A percentile compares a stretch with the other conserved stretches of the same genome.
phyloP scores from a whole-genome alignment of 1,140 invertebrate species.

The Pentalonia nigronervosa region DNA sequence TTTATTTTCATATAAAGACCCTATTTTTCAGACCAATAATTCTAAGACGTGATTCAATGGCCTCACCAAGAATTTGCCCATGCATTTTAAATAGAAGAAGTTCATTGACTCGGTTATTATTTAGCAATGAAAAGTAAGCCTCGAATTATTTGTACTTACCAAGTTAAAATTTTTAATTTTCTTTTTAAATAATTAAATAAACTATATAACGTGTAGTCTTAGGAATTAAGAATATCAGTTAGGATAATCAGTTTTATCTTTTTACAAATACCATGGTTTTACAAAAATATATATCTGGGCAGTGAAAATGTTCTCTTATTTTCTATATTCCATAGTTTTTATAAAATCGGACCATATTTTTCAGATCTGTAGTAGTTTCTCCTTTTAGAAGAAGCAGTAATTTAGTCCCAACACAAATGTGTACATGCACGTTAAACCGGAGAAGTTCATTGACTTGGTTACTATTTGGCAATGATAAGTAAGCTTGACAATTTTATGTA shows the following conservation, averaged over 20 bases:
- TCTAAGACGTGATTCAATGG: conserved; percentile 44
- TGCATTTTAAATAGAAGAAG: conserved; percentile 51
- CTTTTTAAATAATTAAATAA: not conserved
- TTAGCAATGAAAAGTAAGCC: conserved; percentile 53
- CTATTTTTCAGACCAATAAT: conserved; percentile 51
- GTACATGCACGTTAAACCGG: conserved; percentile 40
- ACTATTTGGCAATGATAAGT: conserved; percentile 56
- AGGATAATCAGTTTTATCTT: not conserved
- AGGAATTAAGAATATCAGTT: not conserved
- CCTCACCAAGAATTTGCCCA: conserved; percentile 21
- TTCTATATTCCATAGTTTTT: not conserved
- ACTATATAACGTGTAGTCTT: not conserved
- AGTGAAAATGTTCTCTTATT: not conserved
- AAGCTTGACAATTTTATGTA: conserved; percentile 1
- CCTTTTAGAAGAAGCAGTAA: conserved; percentile 45
- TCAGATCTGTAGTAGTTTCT: conserved; percentile 46
- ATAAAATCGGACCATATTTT: conserved; percentile 39
- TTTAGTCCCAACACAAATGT: conserved; percentile 7
- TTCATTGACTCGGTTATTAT: conserved; percentile 52
- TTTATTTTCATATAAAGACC: conserved; percentile 19
- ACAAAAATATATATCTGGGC: not conserved
- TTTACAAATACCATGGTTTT: not conserved
- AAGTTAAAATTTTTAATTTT: not conserved
- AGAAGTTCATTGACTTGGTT: conserved; percentile 50
- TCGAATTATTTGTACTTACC: conserved; percentile 7